phyloP scores from a whole-genome alignment of 2,888 invertebrate species.

The Sinodicranocentrus sp. region DNA sequence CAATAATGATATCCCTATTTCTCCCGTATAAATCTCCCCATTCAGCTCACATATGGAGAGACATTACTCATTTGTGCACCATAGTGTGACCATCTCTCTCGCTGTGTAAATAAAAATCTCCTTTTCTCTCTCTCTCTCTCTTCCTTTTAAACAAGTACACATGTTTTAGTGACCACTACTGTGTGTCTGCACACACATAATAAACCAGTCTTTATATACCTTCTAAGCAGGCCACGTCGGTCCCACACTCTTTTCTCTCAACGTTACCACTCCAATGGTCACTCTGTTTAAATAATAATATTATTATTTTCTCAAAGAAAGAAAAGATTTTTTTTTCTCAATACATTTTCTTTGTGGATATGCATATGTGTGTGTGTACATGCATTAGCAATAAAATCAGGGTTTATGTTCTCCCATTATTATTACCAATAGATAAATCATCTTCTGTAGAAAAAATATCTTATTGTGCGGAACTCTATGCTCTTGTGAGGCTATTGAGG shows the following conservation, averaged over 20 bases:
- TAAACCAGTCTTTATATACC: slow-evolving; percentile 31
- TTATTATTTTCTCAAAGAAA: slow-evolving; percentile 12
- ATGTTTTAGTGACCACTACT: neutral
- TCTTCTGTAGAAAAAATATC: slow-evolving; percentile 7
- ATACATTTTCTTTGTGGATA: neutral
- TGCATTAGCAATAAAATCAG: slow-evolving; percentile 49
- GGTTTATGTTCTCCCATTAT: slow-evolving; percentile 38
- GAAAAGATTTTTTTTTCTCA: too few species aligned
- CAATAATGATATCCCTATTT: slow-evolving; percentile 3
- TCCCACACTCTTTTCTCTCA: slow-evolving; percentile 53
- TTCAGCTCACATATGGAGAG: slow-evolving; percentile 55
- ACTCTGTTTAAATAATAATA: slow-evolving; percentile 35
- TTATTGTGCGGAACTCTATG: slow-evolving; percentile 43
- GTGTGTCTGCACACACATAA: slow-evolving; percentile 25
- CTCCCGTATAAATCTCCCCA: neutral
- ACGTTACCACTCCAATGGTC: neutral
- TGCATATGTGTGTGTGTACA: slow-evolving; percentile 28
- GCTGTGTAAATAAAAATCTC: slow-evolving; percentile 26
- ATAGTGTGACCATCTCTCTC: slow-evolving; percentile 64
- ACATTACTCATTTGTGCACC: slow-evolving; percentile 66
- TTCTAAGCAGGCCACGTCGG: slow-evolving; percentile 61
- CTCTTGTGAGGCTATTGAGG: neutral
- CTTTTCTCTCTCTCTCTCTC: too few species aligned
- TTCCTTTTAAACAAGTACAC: too few species aligned
- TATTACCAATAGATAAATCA: slow-evolving; percentile 44